These are phyloP conservation scores for Pipra filicauda DNA, from an alignment of 2,113 vertebrate species.

Conservation along the genomic window DNA sequence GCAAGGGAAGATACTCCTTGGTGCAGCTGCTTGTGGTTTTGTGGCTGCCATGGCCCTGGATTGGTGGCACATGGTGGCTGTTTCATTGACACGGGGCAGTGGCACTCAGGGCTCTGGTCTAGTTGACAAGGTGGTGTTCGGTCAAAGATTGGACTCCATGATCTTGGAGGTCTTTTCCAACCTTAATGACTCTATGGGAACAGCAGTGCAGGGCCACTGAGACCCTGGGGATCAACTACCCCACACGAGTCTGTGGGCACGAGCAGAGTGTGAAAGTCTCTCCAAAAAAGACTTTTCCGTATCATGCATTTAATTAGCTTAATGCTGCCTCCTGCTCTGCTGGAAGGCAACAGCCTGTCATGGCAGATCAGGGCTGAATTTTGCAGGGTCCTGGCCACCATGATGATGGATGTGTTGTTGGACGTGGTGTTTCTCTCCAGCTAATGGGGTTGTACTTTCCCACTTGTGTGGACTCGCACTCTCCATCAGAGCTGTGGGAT, in stretches of 20 bases:
- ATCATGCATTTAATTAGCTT: background rate
- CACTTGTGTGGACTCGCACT: fast-evolving
- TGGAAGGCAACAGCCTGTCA: background rate
- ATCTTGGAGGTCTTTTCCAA: background rate
- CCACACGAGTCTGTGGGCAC: fast-evolving
- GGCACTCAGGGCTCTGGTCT: background rate
- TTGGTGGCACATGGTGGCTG: background rate
- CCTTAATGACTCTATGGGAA: background rate
- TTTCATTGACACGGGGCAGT: background rate
- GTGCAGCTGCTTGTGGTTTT: background rate
- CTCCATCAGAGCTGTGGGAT: background rate
- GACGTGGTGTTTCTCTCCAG: background rate
- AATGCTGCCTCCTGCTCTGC: background rate
- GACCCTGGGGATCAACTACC: background rate
- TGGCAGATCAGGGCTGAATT: background rate
- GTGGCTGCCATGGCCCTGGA: background rate
- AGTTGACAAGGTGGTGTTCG: background rate
- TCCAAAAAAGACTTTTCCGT: background rate
- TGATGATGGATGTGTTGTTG: background rate
- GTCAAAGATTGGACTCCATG: background rate
- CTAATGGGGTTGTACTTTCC: background rate
- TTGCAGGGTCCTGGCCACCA: fast-evolving
- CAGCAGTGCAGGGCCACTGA: fast-evolving
- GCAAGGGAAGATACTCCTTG: background rate
- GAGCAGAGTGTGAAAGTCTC: background rate